Percentiles rank a stretch among this genome's conserved stretches.
Evolutionary conservation across 2,113 vertebrate genomes (phyloP).

Genomic region (Ursus arctos): DNA sequence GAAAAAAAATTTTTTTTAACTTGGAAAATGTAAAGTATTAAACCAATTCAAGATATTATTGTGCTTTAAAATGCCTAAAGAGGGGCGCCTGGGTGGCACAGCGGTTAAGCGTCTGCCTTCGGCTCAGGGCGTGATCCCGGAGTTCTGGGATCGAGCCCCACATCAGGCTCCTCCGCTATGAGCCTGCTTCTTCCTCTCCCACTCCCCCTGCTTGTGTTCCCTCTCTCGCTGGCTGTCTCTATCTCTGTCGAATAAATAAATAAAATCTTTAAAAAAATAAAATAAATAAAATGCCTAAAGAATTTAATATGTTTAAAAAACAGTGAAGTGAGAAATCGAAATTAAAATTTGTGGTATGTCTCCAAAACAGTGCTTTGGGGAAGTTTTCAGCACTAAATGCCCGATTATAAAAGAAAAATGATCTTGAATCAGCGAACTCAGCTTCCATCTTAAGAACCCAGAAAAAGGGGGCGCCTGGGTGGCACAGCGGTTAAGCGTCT

Average conservation of each 20-base stretch:
- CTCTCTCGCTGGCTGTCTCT: too few species aligned
- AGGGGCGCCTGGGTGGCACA: too few species aligned
- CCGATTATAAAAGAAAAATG: neutral
- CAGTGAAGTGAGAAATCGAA: neutral
- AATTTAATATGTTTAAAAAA: neutral
- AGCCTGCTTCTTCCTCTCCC: too few species aligned
- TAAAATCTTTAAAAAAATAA: too few species aligned
- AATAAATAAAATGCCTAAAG: neutral
- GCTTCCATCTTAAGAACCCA: neutral
- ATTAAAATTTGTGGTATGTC: neutral
- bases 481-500: too few species aligned
- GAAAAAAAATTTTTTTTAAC: neutral
- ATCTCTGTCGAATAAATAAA: too few species aligned
- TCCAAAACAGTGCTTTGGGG: neutral
- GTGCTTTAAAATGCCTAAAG: neutral
- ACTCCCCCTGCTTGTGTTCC: too few species aligned
- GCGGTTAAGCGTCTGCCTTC: too few species aligned
- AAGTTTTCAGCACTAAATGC: neutral
- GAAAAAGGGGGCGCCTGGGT: neutral
- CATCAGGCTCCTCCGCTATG: too few species aligned
- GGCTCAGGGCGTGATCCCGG: too few species aligned
- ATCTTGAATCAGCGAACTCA: neutral
- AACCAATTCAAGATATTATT: constrained; percentile 18
- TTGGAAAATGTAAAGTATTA: neutral
- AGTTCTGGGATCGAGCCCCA: too few species aligned